A percentile compares a stretch with the other conserved stretches of the same genome.
Conservation (phyloP, 2,888 invertebrate species). For the Gibbula magus region DNA sequence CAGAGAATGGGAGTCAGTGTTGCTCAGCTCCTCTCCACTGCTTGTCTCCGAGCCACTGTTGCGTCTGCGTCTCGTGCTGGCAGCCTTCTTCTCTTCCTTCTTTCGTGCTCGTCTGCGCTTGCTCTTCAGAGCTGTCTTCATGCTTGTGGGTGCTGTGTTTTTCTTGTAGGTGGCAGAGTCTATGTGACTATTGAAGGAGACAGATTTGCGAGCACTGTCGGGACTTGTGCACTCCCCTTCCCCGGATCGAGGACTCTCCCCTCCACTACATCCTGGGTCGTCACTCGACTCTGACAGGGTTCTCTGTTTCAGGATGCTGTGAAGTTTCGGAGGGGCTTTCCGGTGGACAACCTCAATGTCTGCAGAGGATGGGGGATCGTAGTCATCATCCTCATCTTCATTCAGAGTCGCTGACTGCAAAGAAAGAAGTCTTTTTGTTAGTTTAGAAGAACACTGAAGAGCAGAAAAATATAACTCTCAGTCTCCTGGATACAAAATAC, state of each 20-base stretch:
- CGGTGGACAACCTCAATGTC: conserved; percentile 67
- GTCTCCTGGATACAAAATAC: too few species aligned
- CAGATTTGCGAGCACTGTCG: conserved; percentile 60
- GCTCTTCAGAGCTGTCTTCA: conserved; percentile 70
- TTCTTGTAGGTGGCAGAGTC: conserved; percentile 69
- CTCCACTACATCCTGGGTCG: conserved; percentile 54
- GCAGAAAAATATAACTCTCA: too few species aligned
- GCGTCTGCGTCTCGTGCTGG: conserved; percentile 48
- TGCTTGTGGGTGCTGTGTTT: conserved; percentile 65
- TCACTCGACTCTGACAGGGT: conserved; percentile 79
- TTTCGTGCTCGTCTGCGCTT: conserved; percentile 66
- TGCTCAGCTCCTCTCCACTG: conserved; percentile 49
- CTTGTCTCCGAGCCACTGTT: conserved; percentile 61
- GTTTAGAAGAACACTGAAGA: too few species aligned
- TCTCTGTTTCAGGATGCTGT: conserved; percentile 70
- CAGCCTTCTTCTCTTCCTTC: conserved; percentile 60
- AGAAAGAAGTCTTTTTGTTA: too few species aligned
- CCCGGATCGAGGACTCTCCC: conserved; percentile 37
- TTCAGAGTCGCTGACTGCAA: conserved; percentile 14
- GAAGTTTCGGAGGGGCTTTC: conserved; percentile 54
- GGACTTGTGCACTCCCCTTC: conserved; percentile 37
- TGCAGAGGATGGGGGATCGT: conserved; percentile 56
- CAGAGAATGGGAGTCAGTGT: conserved; percentile 49
- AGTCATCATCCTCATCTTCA: conserved; percentile 48
- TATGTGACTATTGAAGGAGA: conserved; percentile 71